Evolutionary conservation across 1,140 invertebrate genomes (phyloP), one percentile per base, ranked within the genome.

Genomic region (Camponotus pennsylvanicus): DNA sequence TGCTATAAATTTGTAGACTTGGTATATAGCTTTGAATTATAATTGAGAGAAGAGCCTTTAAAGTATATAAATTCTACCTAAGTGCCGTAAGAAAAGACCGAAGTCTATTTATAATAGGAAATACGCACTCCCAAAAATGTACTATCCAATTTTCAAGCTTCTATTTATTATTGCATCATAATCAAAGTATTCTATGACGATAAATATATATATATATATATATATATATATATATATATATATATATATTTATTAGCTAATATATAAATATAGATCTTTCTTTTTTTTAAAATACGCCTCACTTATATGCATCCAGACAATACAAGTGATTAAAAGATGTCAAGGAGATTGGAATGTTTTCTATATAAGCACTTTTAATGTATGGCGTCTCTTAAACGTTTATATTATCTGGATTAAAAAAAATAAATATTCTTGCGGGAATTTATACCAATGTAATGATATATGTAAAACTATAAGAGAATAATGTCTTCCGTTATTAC

Each of bases 31-130:
- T 87, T 91, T 55, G 15, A 70, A 89, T 80, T 55, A 52, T 52
- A 49, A 76, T 59, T n/a, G 18, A 71, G 42, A 80, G 73, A 67
- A 86, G 49, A 52, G 57, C 79, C 55, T 89, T 52, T 59, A 80
- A 92, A 88, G 77, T 52, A 52, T 52, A 52, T 87, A 83, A 87
- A 92, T 82, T 87, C 71, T 92, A 92, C 88, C 88, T 70, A 92
- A 92, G 88, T 92, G 91, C 90, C 89, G 87, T 88, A 52, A 52
- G 78, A 88, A 90, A 77, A 84, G 79, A 85, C 64, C 64, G 71
- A 90, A 66, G 80, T 90, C 77, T 55, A 89, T 85, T 90, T 79
- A 87, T 89, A 82, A 70, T 73, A 67, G 32, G 37, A 49, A 67
- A 67, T 83, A 32, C 57, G 32, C 76, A 85, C 57, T 70, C 3